Evolutionary conservation across 2,888 invertebrate genomes (phyloP).

Genomic region (Meandrusa payeni): DNA sequence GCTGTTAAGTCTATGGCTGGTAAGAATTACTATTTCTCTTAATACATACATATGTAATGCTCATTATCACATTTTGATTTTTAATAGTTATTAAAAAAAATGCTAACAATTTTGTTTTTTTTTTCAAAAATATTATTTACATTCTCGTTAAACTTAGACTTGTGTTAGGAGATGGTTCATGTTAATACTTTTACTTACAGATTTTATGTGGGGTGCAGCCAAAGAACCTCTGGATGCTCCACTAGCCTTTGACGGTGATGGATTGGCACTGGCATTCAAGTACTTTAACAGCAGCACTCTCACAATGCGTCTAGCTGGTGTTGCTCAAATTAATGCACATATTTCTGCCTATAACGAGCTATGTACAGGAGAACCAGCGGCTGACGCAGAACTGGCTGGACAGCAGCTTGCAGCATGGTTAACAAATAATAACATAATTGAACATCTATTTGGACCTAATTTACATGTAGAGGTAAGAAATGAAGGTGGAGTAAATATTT

Average conservation of each 20-base stretch:
- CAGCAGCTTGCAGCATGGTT: constrained; percentile 94
- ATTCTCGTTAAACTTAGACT: no score
- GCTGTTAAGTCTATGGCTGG: constrained; percentile 96
- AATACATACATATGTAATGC: no score
- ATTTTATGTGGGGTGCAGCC: constrained; percentile 97
- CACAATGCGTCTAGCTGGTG: constrained; percentile 95
- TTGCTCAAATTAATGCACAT: constrained; percentile 96
- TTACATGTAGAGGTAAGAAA: constrained; percentile 92
- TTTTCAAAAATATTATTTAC: no score
- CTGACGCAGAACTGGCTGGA: constrained; percentile 92
- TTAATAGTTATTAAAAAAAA: no score
- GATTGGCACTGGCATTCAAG: constrained; percentile 95
- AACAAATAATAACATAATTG: constrained; percentile 92
- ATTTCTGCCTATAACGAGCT: constrained; percentile 95
- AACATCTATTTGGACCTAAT: constrained; percentile 98
- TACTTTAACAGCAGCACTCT: constrained; percentile 97
- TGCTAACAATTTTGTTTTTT: no score
- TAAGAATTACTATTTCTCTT: no score
- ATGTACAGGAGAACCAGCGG: constrained; percentile 92
- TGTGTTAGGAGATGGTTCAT: no score
- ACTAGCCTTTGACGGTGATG: constrained; percentile 93
- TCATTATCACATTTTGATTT: no score
- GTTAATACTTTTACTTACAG: constrained; percentile 68
- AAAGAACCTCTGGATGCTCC: constrained; percentile 95
- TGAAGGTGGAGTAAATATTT: no score